phyloP scores from a whole-genome alignment of 2,797 vertebrate genomes.

The Squalus acanthias region DNA sequence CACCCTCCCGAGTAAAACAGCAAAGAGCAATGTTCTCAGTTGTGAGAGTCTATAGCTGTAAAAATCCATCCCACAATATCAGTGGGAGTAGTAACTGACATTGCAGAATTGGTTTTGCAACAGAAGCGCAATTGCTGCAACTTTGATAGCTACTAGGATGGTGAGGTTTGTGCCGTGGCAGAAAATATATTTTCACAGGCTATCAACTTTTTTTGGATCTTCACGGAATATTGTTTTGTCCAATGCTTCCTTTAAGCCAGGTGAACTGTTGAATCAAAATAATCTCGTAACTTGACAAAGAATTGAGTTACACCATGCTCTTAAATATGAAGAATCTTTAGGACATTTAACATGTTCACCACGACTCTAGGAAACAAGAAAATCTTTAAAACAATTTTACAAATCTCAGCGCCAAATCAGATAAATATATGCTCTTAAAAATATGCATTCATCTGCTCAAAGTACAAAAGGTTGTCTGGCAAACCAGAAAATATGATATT shows the following conservation, averaged over 20 bases:
- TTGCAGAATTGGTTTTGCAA: not conserved
- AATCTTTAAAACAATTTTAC: not conserved
- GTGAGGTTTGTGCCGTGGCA: not conserved
- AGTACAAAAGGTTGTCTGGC: too few species aligned
- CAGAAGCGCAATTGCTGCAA: not conserved
- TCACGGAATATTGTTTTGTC: not conserved
- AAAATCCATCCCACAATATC: not conserved
- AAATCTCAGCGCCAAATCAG: not conserved
- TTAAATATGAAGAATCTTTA: not conserved
- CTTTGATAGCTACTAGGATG: not conserved
- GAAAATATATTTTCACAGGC: not conserved
- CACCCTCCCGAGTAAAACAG: not conserved
- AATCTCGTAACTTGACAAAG: not conserved
- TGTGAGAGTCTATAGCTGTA: not conserved
- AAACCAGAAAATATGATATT: too few species aligned
- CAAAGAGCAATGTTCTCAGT: not conserved
- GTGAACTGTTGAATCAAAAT: not conserved
- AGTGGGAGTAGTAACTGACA: not conserved
- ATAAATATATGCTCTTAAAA: not conserved
- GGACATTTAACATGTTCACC: not conserved
- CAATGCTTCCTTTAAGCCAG: not conserved
- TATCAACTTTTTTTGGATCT: not conserved
- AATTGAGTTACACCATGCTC: not conserved
- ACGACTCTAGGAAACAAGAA: not conserved
- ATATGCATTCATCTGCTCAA: not conserved